These are phyloP conservation scores for Tretioscincus oriximinensis DNA, from an alignment of 2,113 vertebrate species.

Conservation along the genomic window DNA sequence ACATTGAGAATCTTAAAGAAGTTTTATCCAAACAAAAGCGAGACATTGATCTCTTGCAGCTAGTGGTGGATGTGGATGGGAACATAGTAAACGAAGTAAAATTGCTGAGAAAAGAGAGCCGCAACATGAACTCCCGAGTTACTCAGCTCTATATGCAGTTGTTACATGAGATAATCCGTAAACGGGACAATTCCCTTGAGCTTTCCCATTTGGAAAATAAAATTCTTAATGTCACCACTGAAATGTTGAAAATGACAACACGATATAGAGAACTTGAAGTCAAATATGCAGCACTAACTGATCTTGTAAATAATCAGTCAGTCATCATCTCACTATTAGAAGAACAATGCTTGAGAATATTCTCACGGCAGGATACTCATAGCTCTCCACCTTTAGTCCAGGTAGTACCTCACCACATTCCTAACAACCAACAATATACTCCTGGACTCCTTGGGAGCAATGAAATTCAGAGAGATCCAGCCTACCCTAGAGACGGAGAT, in stretches of 20 bases:
- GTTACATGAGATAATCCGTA: constrained; percentile 96
- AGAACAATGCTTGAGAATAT: constrained; percentile 87
- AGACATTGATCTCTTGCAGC: constrained; percentile 91
- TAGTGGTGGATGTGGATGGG: constrained; percentile 94
- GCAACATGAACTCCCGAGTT: constrained; percentile 98
- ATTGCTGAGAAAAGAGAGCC: constrained; percentile 93
- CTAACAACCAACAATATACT: constrained; percentile 81
- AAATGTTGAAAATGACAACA: constrained; percentile 91
- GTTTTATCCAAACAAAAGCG: constrained; percentile 89
- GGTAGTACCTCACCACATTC: constrained; percentile 90
- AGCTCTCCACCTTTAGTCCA: constrained; percentile 90
- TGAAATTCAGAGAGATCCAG: constrained; percentile 91
- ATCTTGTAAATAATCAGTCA: constrained; percentile 96
- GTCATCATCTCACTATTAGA: constrained; percentile 86
- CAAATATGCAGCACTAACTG: constrained; percentile 84
- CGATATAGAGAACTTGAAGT: constrained; percentile 90
- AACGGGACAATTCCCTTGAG: constrained; percentile 95
- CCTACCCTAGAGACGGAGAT: constrained; percentile 80
- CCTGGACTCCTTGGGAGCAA: constrained; percentile 77
- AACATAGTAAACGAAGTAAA: constrained; percentile 97
- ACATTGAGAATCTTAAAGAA: constrained; percentile 92
- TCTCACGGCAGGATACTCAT: constrained; percentile 80
- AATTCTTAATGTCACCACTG: constrained; percentile 93
- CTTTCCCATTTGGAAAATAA: constrained; percentile 94
- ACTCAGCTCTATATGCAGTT: constrained; percentile 99